A percentile compares a stretch with the other conserved stretches of the same genome.
phyloP scores from a whole-genome alignment of 23 tunicate genomes.

The Clavelina lepadiformis region DNA sequence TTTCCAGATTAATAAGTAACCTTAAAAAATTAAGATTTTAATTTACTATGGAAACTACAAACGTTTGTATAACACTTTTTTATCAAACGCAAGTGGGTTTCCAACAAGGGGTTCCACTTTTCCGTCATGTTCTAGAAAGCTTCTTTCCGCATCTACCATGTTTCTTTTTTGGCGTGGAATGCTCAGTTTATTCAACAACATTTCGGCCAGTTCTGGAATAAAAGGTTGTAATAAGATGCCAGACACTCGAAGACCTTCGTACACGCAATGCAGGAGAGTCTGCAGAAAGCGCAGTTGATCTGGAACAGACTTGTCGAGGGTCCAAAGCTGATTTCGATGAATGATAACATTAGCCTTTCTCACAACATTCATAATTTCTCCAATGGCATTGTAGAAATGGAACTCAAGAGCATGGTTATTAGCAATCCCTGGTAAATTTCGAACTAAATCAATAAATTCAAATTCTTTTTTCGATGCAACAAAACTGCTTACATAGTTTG shows the following conservation, averaged over 20 bases:
- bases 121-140: conserved; percentile 34
- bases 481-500: not conserved
- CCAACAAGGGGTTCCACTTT: conserved; percentile 13
- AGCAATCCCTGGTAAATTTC: conserved; percentile 37
- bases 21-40: too few relatives aligned
- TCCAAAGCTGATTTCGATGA: conserved; percentile 46
- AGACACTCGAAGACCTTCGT: conserved; percentile 75
- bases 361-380: conserved; percentile 31
- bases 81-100: not conserved
- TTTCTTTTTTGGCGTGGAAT: conserved; percentile 21
- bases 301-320: conserved; percentile 13
- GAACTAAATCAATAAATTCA: conserved; percentile 31
- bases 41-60: conserved; percentile 12
- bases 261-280: conserved; percentile 43
- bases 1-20: too few relatives aligned
- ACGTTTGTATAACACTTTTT: conserved; percentile 16
- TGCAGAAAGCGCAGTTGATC: conserved; percentile 24
- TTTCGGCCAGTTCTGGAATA: conserved; percentile 32
- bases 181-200: conserved; percentile 20
- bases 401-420: conserved; percentile 22
- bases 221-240: conserved; percentile 77
- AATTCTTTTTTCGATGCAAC: conserved; percentile 6
- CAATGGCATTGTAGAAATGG: conserved; percentile 40
- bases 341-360: conserved; percentile 53
- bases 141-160: conserved; percentile 28